Evolutionary conservation across 2,888 invertebrate genomes (phyloP).

Genomic region (Scrobipalpa atriplicella): DNA sequence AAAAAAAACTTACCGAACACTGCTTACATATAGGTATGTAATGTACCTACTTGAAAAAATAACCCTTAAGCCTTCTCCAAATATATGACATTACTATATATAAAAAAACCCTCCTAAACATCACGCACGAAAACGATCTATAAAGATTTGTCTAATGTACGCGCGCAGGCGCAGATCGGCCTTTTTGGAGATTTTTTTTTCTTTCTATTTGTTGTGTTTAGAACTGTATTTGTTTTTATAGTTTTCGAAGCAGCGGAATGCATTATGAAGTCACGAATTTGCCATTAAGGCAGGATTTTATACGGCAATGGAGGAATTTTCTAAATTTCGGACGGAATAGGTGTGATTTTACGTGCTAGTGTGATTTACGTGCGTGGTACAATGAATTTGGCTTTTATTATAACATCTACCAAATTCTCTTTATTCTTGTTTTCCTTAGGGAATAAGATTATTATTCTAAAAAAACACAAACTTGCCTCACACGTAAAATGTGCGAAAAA

Average conservation of each 20-base stretch:
- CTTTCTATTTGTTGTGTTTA: constrained; percentile 70
- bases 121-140: constrained; percentile 80
- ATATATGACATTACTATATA: too few species aligned
- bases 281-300: constrained; percentile 57
- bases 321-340: constrained; percentile 42
- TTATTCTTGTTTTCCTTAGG: too few species aligned
- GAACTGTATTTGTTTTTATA: constrained; percentile 78
- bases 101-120: constrained; percentile 38
- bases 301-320: constrained; percentile 8
- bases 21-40: too few species aligned
- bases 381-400: not conserved
- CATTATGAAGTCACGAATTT: constrained; percentile 73
- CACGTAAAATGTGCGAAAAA: too few species aligned
- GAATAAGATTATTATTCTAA: too few species aligned
- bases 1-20: too few species aligned
- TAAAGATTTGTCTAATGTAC: constrained; percentile 69
- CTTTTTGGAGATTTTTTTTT: constrained; percentile 59
- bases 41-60: too few species aligned
- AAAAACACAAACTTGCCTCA: too few species aligned
- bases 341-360: not conserved
- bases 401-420: not conserved
- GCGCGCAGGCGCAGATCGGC: constrained; percentile 65
- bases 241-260: constrained; percentile 75
- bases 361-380: not conserved
- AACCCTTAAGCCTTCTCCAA: too few species aligned